These are phyloP conservation scores for Eutolmus rufibarbis DNA, from an alignment of 2,888 invertebrate genomes.

Conservation along the genomic window DNA sequence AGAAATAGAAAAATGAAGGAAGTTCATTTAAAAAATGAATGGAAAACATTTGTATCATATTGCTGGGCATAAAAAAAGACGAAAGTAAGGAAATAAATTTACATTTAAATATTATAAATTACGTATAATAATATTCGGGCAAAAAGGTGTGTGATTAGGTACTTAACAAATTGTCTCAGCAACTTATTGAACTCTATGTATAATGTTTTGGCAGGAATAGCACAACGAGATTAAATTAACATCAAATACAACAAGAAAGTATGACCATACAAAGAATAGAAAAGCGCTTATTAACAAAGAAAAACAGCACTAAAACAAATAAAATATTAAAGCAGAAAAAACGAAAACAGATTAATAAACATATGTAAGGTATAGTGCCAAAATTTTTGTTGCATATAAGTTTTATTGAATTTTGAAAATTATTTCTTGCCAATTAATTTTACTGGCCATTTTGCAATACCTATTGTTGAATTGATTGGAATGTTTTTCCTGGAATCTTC, in stretches of 20 bases:
- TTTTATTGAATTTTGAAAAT: background rate
- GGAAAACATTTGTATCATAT: too few species aligned
- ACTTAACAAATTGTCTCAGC: too few species aligned
- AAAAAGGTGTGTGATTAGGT: too few species aligned
- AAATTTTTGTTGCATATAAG: background rate
- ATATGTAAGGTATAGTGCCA: background rate
- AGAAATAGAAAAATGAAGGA: too few species aligned
- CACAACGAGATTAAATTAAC: too few species aligned
- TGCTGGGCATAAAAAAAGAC: too few species aligned
- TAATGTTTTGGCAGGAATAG: too few species aligned
- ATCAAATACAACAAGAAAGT: background rate
- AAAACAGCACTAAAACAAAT: background rate
- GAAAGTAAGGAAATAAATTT: too few species aligned
- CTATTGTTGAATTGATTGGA: constrained; percentile 64
- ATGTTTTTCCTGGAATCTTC: constrained; percentile 62
- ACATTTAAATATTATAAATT: too few species aligned
- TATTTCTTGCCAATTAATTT: background rate
- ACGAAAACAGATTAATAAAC: background rate
- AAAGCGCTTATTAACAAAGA: background rate
- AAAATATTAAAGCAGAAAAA: background rate
- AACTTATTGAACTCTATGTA: too few species aligned
- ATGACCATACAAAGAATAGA: background rate
- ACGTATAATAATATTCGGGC: too few species aligned
- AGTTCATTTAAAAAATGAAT: too few species aligned
- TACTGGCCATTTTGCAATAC: constrained; percentile 52